Evolutionary conservation across 2,797 vertebrate genomes (phyloP), one percentile per base, ranked within the genome.

Genomic region (Gymnoscopelus braueri): DNA sequence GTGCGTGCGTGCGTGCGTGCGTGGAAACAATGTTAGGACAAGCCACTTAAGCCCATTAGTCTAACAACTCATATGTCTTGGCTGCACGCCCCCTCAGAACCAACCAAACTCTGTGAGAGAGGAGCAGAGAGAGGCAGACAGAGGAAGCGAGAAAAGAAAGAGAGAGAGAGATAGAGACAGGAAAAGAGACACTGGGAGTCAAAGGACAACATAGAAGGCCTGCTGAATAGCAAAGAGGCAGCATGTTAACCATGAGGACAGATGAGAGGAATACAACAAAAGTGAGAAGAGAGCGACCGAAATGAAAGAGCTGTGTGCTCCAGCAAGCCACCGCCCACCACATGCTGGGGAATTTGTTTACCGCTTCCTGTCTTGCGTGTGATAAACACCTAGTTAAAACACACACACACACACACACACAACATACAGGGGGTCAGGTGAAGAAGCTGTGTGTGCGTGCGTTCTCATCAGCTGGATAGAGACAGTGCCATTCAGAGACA

Each of bases 41-140:
- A 89, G 88, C 86, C 91, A 91, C 90, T 92, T 93, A 92, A 92
- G 86, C 87, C 87, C 87, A 92, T 91, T 93, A 90, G 88, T 84
- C 83, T 91, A 90, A 92, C 89, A 92, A 92, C 92, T 92, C 87
- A 93, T 88, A 88, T 69, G 61, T 85, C 83, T 92, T 92, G 91
- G 91, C 90, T 89, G 86, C 47, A 48, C 60, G 69, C 69, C 84
- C 39, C 77, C 86, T 88, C 73, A 67, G 71, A 67, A 58, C 71
- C 39, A 26, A 88, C 90, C 89, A 91, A 88, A 83, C 80, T 84
- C 84, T 82, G 79, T 63, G 79, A 80, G 55, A 70, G 65, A 75
- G 72, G 75, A 54, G 55, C 64, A 62, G 53, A 51, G n/a, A 52
- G 14, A 29, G 48, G n/a, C 48, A 55, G 64, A 72, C 60, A 53